A percentile compares a stretch with the other conserved stretches of the same genome.
phyloP scores from a whole-genome alignment of 2,113 vertebrate genomes.

The Quiscalus mexicanus region DNA sequence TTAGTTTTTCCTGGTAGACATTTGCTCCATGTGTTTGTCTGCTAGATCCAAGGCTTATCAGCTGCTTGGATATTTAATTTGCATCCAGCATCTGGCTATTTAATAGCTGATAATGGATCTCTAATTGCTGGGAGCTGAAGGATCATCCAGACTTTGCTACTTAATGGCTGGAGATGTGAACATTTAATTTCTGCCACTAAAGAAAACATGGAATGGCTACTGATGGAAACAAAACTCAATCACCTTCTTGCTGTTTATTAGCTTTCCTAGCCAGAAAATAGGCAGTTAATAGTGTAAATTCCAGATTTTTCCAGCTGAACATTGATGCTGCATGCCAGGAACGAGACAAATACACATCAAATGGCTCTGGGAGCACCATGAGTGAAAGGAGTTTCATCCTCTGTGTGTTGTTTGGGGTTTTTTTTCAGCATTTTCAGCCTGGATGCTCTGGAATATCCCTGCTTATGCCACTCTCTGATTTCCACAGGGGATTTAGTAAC shows the following conservation, averaged over 20 bases:
- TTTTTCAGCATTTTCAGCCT: not conserved
- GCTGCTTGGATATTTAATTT: not conserved
- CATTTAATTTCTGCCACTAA: not conserved
- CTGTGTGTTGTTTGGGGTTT: not conserved
- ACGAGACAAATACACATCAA: not conserved
- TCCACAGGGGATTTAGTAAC: slow-evolving; percentile 90
- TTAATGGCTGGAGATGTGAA: not conserved
- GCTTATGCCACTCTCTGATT: not conserved
- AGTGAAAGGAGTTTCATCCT: not conserved
- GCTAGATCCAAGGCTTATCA: not conserved
- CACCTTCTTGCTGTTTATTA: not conserved
- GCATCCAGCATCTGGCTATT: not conserved
- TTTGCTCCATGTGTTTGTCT: not conserved
- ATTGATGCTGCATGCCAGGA: not conserved
- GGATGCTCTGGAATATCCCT: not conserved
- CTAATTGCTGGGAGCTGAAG: not conserved
- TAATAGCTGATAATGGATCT: not conserved
- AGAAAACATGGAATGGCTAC: not conserved
- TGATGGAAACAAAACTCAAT: not conserved
- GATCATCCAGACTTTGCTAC: not conserved
- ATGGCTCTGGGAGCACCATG: not conserved
- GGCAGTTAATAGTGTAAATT: not conserved
- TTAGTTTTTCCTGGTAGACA: not conserved
- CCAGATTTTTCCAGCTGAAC: not conserved
- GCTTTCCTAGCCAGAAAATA: not conserved